Conservation (phyloP, 92 coral and sea anemone species). For the Actinernus sp. region DNA sequence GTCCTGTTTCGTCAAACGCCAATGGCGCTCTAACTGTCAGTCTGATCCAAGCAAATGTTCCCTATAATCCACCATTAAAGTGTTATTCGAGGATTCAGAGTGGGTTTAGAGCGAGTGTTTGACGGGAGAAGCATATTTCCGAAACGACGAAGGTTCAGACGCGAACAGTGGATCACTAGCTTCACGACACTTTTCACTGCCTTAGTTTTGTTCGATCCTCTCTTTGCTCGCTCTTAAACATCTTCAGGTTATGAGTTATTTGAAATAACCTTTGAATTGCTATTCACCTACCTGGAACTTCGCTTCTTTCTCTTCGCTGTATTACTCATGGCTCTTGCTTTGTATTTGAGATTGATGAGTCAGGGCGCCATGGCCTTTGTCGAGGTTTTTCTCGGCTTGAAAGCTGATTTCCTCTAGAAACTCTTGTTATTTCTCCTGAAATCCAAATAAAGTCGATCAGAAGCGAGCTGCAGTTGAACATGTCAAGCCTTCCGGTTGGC, state of each 20-base stretch:
- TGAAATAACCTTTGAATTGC: background rate
- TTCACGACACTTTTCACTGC: constrained; percentile 6
- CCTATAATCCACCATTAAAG: background rate
- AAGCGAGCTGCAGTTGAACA: too few relatives aligned
- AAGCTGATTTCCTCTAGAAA: too few relatives aligned
- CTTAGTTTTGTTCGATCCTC: constrained; percentile 1
- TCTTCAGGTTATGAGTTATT: background rate
- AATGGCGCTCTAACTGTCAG: background rate
- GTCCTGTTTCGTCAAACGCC: background rate
- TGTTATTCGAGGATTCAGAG: background rate
- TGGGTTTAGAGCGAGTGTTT: background rate
- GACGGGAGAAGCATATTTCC: background rate
- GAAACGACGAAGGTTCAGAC: background rate
- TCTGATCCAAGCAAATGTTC: background rate
- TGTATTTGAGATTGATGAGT: too few relatives aligned
- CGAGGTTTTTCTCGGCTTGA: too few relatives aligned
- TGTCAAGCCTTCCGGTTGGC: too few relatives aligned
- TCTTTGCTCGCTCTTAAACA: constrained; percentile 2
- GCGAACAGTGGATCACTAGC: constrained; percentile 1
- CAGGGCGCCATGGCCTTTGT: too few relatives aligned
- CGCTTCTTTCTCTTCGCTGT: constrained; percentile 92
- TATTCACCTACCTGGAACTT: constrained; percentile 80
- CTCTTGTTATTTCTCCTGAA: too few relatives aligned
- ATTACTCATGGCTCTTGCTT: constrained; percentile 63
- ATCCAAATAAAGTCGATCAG: too few relatives aligned